phyloP scores from a whole-genome alignment of 2,113 vertebrate species.

The Atractosteus spatula region DNA sequence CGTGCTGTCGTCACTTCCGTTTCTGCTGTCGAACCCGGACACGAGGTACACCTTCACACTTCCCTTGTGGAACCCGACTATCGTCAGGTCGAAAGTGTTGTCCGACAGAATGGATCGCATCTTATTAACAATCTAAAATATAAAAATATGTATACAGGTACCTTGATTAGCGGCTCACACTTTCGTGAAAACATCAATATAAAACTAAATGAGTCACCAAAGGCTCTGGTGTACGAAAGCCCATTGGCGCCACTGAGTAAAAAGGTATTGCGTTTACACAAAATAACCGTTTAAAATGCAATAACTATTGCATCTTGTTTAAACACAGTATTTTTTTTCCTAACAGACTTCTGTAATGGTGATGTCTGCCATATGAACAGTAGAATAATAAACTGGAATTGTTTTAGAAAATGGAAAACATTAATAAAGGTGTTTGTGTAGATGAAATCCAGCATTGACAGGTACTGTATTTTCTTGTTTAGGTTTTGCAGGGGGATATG shows the following conservation, averaged over 20 bases:
- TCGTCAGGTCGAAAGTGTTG: background rate
- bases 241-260: no score
- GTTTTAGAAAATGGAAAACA: no score
- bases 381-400: no score
- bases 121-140: background rate
- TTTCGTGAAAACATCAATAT: background rate
- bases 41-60: background rate
- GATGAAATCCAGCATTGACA: no score
- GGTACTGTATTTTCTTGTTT: no score
- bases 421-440: no score
- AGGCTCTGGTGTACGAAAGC: no score
- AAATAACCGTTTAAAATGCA: background rate
- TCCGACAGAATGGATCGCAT: background rate
- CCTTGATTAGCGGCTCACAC: no score
- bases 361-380: no score
- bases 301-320: background rate
- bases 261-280: background rate
- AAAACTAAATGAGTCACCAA: background rate
- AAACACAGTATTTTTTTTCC: no score
- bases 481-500: no score
- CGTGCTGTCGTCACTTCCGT: background rate
- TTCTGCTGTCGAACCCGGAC: background rate
- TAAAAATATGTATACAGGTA: background rate
- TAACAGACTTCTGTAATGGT: no score
- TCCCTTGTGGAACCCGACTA: conserved; percentile 1